Evolutionary conservation across 2,797 vertebrate species (phyloP).

Genomic region (Pyrocephalus nanus): DNA sequence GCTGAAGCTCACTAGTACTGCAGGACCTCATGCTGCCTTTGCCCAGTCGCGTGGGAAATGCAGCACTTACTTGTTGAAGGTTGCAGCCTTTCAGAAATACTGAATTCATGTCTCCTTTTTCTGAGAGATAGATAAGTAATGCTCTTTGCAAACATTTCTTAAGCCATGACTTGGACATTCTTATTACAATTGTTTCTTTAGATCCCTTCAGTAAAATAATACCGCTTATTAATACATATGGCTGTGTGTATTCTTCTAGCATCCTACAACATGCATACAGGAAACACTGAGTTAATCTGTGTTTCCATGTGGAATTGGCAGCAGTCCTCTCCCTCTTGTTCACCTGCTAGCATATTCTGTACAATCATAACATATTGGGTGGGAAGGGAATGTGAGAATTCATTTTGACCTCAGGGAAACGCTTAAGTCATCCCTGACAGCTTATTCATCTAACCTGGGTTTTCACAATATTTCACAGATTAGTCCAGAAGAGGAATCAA

Average conservation of each 20-base stretch:
- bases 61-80: neutral
- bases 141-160: neutral
- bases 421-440: neutral
- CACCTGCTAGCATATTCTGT: neutral
- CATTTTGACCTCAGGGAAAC: neutral
- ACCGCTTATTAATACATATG: neutral
- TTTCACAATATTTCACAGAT: neutral
- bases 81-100: neutral
- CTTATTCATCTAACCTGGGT: neutral
- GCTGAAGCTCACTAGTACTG: neutral
- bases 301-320: neutral
- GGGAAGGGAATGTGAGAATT: neutral
- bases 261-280: neutral
- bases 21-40: fast-evolving
- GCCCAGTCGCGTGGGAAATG: fast-evolving
- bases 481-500: neutral
- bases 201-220: neutral
- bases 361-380: neutral
- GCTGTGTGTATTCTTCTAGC: neutral
- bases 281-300: neutral
- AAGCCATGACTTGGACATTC: neutral
- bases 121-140: neutral
- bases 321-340: neutral
- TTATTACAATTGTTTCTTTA: neutral
- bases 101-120: fast-evolving